Evolutionary conservation across 2,888 invertebrate species (phyloP).

Genomic region (Drosophila prolongata): DNA sequence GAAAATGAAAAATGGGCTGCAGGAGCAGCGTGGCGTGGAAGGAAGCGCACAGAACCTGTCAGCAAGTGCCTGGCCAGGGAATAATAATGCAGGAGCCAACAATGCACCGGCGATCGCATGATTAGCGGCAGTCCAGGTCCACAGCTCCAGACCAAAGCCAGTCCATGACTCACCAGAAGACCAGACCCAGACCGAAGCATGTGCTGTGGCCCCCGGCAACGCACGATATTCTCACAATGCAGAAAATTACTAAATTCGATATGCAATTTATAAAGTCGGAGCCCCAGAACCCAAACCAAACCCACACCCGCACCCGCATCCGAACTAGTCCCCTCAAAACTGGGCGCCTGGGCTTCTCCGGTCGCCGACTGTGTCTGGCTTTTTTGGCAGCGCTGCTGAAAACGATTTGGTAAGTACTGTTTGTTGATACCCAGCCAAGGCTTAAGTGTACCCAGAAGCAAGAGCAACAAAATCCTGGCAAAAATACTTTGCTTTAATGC

Average conservation of each 20-base stretch:
- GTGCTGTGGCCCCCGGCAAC: constrained; percentile 54
- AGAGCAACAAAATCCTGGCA: constrained; percentile 59
- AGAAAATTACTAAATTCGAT: constrained; percentile 76
- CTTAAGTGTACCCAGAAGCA: constrained; percentile 62
- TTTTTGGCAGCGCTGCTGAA: constrained; percentile 52
- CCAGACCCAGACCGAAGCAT: constrained; percentile 19
- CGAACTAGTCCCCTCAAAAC: background rate
- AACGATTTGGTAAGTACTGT: constrained; percentile 64
- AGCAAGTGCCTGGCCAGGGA: constrained; percentile 54
- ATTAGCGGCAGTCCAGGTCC: constrained; percentile 64
- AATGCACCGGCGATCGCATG: constrained; percentile 71
- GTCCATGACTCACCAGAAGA: constrained; percentile 29
- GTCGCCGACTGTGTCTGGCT: constrained; percentile 46
- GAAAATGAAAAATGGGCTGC: constrained; percentile 76
- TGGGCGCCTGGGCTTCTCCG: constrained; percentile 5
- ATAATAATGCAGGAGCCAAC: constrained; percentile 59
- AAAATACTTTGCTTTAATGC: constrained; percentile 65
- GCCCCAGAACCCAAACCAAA: background rate
- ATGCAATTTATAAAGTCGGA: constrained; percentile 69
- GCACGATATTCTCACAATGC: constrained; percentile 67
- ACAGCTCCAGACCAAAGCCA: constrained; percentile 6
- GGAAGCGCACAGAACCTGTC: constrained; percentile 76
- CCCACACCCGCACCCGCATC: no score
- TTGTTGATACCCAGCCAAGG: constrained; percentile 73
- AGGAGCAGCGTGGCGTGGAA: constrained; percentile 37